Conservation (phyloP, 2,888 invertebrate species). For the Disparrhopalites patrizii region DNA sequence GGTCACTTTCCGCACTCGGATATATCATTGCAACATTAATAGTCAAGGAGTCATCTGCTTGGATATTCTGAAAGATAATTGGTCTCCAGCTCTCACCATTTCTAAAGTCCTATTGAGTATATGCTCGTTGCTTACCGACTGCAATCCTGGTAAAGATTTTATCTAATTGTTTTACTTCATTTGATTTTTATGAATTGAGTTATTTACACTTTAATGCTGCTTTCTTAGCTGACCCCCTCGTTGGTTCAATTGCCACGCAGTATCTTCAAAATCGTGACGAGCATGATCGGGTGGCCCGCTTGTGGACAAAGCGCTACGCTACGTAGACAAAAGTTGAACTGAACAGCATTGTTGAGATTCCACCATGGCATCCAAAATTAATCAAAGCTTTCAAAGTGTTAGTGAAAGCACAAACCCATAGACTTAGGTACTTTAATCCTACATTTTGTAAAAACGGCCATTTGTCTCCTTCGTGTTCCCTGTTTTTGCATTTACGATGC, state of each 20-base stretch:
- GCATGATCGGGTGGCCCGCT: slow-evolving; percentile 94
- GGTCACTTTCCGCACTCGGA: slow-evolving; percentile 90
- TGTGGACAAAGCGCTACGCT: slow-evolving; percentile 98
- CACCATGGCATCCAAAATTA: neutral
- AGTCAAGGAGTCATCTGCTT: slow-evolving; percentile 97
- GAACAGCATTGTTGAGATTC: slow-evolving; percentile 3
- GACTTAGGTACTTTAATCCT: slow-evolving; percentile 4
- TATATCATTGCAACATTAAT: slow-evolving; percentile 99
- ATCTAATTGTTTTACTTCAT: neutral
- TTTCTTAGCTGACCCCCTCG: slow-evolving; percentile 91
- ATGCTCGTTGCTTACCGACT: slow-evolving; percentile 95
- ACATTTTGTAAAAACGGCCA: slow-evolving; percentile 5
- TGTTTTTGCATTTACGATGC: slow-evolving; percentile 10
- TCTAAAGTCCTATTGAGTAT: slow-evolving; percentile 96
- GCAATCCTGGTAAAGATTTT: slow-evolving; percentile 80
- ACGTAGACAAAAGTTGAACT: slow-evolving; percentile 62
- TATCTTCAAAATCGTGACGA: slow-evolving; percentile 96
- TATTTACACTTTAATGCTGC: too few relatives aligned
- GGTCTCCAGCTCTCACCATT: slow-evolving; percentile 98
- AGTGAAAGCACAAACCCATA: neutral
- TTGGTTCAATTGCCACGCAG: slow-evolving; percentile 97
- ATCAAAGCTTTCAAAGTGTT: neutral
- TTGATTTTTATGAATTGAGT: neutral
- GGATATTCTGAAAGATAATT: slow-evolving; percentile 97
- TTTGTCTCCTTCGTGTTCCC: slow-evolving; percentile 23